Conservation (phyloP, 2,888 invertebrate species). For the Diogma glabrata region DNA sequence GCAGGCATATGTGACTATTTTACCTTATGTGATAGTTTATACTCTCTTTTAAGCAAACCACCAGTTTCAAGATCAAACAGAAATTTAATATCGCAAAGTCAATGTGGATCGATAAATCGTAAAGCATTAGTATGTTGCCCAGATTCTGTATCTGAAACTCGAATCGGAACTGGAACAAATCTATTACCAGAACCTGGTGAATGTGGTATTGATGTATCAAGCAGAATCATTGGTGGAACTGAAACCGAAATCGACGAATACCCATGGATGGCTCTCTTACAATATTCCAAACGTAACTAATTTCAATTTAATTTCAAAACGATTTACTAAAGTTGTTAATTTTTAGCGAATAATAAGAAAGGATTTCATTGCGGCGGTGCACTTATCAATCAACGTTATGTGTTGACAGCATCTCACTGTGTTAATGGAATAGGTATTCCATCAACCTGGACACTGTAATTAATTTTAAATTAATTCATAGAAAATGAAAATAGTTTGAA, state of each 20-base stretch:
- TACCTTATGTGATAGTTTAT: too few relatives aligned
- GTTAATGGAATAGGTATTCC: constrained; percentile 39
- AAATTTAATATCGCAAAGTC: neutral
- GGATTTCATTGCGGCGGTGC: constrained; percentile 49
- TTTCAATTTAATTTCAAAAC: neutral
- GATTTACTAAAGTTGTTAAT: neutral
- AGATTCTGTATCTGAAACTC: neutral
- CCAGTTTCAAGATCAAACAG: too few relatives aligned
- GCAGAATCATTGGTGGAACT: constrained; percentile 45
- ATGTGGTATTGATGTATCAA: constrained; percentile 20
- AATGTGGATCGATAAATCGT: constrained; percentile 4
- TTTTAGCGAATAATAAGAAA: constrained; percentile 39
- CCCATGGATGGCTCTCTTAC: constrained; percentile 29
- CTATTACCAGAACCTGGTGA: constrained; percentile 6
- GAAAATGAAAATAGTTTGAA: neutral
- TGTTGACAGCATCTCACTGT: constrained; percentile 32
- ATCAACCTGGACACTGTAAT: constrained; percentile 6
- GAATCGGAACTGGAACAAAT: neutral
- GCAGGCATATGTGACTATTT: too few relatives aligned
- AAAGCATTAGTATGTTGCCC: constrained; percentile 9
- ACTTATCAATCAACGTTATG: constrained; percentile 14
- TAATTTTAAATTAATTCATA: neutral
- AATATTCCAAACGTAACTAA: constrained; percentile 30
- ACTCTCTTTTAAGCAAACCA: too few relatives aligned
- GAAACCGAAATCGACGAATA: constrained; percentile 44